phyloP scores from a whole-genome alignment of 2,797 vertebrate species.

The Rhinella marina region DNA sequence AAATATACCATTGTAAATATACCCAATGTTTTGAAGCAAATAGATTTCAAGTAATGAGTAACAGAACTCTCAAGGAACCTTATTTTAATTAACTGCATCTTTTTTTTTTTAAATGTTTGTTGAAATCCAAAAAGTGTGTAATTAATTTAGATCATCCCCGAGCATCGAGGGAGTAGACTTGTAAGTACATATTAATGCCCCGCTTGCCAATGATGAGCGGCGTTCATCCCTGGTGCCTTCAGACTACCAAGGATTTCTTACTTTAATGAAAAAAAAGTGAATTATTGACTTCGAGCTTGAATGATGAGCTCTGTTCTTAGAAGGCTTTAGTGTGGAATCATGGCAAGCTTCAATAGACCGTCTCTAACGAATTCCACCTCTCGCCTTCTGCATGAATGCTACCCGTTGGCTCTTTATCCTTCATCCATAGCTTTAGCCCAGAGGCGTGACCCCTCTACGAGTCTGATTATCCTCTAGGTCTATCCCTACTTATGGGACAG shows the following conservation, averaged over 20 bases:
- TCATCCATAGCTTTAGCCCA: neutral
- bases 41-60: neutral
- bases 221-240: conserved; percentile 13
- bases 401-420: conserved; percentile 2
- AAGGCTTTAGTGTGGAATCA: neutral
- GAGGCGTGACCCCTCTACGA: neutral
- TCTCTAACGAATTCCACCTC: neutral
- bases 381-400: neutral
- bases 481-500: neutral
- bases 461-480: neutral
- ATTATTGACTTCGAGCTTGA: conserved; percentile 23
- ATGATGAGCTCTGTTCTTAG: conserved; percentile 22
- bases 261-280: conserved; percentile 17
- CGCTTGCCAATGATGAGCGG: neutral
- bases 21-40: conserved; percentile 1
- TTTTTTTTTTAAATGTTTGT: conserved; percentile 34
- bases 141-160: conserved; percentile 25
- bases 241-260: conserved; percentile 15
- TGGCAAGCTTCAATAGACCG: neutral
- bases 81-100: conserved; percentile 31
- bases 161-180: conserved; percentile 20
- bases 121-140: conserved; percentile 27
- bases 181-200: conserved; percentile 33
- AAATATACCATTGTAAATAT: neutral
- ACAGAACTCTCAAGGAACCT: conserved; percentile 13